phyloP scores from a whole-genome alignment of 2,888 invertebrate genomes.

The Omphaloscelis lunosa region DNA sequence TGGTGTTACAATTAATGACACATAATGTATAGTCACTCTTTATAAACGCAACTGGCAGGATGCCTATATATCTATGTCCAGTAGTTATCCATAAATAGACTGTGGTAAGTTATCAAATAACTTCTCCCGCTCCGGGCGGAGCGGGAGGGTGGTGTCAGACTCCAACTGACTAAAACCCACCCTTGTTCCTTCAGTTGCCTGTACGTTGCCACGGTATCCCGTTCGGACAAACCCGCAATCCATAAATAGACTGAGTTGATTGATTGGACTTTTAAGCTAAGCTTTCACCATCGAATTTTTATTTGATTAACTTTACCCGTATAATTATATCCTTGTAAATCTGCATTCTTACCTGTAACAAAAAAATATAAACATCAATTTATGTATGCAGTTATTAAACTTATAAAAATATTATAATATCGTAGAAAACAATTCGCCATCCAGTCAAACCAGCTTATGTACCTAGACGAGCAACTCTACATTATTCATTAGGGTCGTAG shows the following conservation, averaged over 20 bases:
- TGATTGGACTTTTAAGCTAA: neutral
- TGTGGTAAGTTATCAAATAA: no score
- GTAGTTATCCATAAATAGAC: neutral
- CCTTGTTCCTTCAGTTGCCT: no score
- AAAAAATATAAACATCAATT: constrained; percentile 39
- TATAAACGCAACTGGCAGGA: neutral
- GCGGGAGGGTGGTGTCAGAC: no score
- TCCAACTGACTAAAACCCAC: no score
- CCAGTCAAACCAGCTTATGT: constrained; percentile 2
- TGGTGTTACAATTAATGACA: neutral
- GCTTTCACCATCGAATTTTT: neutral
- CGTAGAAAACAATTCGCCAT: neutral
- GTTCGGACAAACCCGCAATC: no score
- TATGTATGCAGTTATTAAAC: neutral
- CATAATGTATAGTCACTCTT: neutral
- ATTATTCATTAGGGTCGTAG: constrained; percentile 52
- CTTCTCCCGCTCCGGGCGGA: no score
- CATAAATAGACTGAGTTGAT: no score
- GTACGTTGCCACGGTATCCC: no score
- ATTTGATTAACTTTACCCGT: constrained; percentile 28
- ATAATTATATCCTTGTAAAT: neutral
- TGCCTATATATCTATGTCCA: neutral
- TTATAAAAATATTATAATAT: constrained; percentile 10
- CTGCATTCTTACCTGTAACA: constrained; percentile 67
- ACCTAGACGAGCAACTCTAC: constrained; percentile 33